These are phyloP conservation scores for Himantopus leucocephalus DNA, from an alignment of 2,113 vertebrate genomes.

Conservation along the genomic window DNA sequence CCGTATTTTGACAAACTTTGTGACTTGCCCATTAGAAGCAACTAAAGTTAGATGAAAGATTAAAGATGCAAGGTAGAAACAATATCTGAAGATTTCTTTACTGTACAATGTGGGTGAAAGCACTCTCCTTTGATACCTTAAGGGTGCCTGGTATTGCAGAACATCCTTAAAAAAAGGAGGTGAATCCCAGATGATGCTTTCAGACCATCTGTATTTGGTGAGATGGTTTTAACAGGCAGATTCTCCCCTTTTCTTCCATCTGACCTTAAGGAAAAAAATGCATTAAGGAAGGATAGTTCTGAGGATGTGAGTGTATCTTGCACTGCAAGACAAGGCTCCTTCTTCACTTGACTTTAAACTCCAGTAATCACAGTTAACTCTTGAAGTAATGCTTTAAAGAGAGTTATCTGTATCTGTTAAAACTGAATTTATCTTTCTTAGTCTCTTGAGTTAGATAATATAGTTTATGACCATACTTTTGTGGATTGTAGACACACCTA, in stretches of 20 bases:
- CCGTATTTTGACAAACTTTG: background rate
- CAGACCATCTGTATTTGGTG: background rate
- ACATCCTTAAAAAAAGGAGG: background rate
- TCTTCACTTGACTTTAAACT: slow-evolving; percentile 12
- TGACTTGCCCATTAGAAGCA: background rate
- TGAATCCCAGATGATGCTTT: slow-evolving; percentile 34
- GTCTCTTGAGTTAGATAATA: background rate
- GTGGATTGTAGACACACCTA: background rate
- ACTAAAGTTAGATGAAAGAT: slow-evolving; percentile 24
- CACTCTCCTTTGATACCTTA: background rate
- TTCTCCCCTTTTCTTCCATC: slow-evolving; percentile 21
- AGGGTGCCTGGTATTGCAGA: background rate
- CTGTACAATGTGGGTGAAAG: background rate
- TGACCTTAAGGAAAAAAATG: slow-evolving; percentile 46
- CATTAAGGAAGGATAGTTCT: slow-evolving; percentile 34
- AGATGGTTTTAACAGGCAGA: slow-evolving; percentile 23
- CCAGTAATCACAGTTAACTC: background rate
- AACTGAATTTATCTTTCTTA: background rate
- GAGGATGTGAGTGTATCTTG: background rate
- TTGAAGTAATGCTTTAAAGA: background rate
- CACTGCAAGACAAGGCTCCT: background rate
- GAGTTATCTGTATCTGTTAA: background rate
- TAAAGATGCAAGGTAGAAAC: slow-evolving; percentile 17
- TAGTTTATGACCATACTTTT: background rate
- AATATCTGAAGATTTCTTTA: background rate